Conservation (phyloP, 2,113 vertebrate genomes). For the Irena cyanogastra region DNA sequence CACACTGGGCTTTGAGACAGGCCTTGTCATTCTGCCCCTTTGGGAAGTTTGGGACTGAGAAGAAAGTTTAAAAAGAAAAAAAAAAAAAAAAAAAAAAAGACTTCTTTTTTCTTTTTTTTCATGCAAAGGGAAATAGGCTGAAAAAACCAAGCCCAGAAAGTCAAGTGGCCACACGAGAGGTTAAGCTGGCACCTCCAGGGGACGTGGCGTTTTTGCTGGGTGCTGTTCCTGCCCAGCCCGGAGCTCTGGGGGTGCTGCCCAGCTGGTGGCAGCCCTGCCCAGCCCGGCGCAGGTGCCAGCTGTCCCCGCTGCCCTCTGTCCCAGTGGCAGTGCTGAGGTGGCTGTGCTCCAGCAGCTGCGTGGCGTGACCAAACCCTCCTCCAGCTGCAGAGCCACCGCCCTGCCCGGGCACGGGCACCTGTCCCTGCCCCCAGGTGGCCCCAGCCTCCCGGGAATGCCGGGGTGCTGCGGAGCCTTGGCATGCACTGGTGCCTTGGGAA, state of each 20-base stretch:
- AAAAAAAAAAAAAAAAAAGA: neutral
- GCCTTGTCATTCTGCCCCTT: neutral
- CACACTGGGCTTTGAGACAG: neutral
- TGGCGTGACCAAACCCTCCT: neutral
- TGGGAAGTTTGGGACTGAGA: neutral
- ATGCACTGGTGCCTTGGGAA: no score
- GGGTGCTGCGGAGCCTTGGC: neutral
- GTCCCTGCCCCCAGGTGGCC: neutral
- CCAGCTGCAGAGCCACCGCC: neutral
- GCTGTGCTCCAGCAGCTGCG: neutral
- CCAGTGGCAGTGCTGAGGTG: neutral
- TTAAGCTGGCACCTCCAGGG: neutral
- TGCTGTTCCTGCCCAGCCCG: neutral
- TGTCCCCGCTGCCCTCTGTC: neutral
- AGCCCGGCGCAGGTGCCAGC: neutral
- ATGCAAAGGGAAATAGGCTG: neutral
- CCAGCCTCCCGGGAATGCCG: accelerated
- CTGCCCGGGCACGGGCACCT: accelerated
- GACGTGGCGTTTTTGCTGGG: neutral
- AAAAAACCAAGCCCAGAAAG: neutral
- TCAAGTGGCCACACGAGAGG: accelerated
- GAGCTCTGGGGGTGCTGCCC: no score
- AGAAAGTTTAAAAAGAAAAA: neutral
- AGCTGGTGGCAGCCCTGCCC: neutral
- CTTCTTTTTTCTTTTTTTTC: neutral